These are phyloP conservation scores for Pterocles orientalis DNA, from an alignment of 2,113 vertebrate genomes.

Conservation along the genomic window DNA sequence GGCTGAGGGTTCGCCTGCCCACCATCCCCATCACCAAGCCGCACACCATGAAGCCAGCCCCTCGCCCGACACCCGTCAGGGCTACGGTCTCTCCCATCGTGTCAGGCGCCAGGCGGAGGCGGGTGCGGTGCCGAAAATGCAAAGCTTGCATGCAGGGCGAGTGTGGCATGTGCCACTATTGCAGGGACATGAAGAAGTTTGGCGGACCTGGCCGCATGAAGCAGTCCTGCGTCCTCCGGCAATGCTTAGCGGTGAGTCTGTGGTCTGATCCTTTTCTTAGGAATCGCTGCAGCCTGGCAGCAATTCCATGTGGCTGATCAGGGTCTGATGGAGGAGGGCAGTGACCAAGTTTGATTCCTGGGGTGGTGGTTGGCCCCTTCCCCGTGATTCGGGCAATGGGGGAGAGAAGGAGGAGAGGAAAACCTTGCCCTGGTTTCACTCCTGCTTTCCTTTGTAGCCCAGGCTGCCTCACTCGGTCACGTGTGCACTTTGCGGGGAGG, in stretches of 20 bases:
- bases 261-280: background rate
- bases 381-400: fast-evolving
- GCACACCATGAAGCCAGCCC: conserved; percentile 83
- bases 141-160: conserved; percentile 90
- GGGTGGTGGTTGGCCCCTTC: background rate
- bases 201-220: conserved; percentile 94
- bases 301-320: fast-evolving
- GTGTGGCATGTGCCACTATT: conserved; percentile 92
- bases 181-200: conserved; percentile 95
- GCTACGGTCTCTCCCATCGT: conserved; percentile 81
- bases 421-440: conserved; percentile 4
- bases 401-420: background rate
- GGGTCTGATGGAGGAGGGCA: background rate
- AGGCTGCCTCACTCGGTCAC: conserved; percentile 92
- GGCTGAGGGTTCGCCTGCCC: conserved; percentile 80
- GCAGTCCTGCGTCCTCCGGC: conserved; percentile 90
- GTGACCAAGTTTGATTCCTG: background rate
- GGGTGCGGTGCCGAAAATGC: conserved; percentile 93
- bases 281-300: background rate
- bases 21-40: conserved; percentile 84
- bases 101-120: conserved; percentile 85
- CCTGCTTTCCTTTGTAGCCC: conserved; percentile 80
- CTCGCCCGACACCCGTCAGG: conserved; percentile 82
- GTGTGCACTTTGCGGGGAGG: conserved; percentile 92
- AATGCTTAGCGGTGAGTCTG: conserved; percentile 89